Evolutionary conservation across 2,113 vertebrate species (phyloP).

Genomic region (Echinops telfairi): DNA sequence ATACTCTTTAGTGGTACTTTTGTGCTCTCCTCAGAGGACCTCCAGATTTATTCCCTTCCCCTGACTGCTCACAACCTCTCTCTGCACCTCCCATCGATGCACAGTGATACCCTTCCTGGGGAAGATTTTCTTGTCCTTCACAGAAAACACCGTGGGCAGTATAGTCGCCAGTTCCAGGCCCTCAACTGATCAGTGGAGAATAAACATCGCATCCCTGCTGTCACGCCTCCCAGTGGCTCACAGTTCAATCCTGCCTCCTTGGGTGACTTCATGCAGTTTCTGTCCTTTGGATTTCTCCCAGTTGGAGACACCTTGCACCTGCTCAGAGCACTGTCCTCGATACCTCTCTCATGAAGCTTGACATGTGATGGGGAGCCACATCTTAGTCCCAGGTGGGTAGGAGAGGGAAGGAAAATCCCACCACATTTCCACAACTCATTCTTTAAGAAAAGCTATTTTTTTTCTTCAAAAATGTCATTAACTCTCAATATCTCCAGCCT

Average conservation of each 20-base stretch:
- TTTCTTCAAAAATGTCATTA: neutral
- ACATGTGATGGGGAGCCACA: neutral
- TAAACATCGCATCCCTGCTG: neutral
- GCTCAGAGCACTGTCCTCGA: neutral
- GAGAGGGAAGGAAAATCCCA: neutral
- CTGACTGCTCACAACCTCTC: neutral
- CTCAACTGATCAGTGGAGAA: neutral
- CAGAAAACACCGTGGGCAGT: neutral
- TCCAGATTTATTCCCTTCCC: neutral
- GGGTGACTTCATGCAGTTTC: neutral
- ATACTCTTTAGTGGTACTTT: neutral
- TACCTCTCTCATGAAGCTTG: neutral
- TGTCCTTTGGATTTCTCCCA: neutral
- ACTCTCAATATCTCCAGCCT: neutral
- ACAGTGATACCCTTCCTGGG: neutral
- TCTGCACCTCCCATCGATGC: neutral
- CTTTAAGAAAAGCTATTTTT: neutral
- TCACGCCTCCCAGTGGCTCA: neutral
- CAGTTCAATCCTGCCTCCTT: neutral
- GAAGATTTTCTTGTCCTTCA: neutral
- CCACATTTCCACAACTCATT: neutral
- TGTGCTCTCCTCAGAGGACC: neutral
- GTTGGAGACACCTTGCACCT: conserved; percentile 2
- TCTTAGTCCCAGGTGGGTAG: neutral
- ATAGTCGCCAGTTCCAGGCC: neutral